These are phyloP conservation scores for Brachionus sp. DNA, from an alignment of 1,140 invertebrate genomes.

Conservation along the genomic window DNA sequence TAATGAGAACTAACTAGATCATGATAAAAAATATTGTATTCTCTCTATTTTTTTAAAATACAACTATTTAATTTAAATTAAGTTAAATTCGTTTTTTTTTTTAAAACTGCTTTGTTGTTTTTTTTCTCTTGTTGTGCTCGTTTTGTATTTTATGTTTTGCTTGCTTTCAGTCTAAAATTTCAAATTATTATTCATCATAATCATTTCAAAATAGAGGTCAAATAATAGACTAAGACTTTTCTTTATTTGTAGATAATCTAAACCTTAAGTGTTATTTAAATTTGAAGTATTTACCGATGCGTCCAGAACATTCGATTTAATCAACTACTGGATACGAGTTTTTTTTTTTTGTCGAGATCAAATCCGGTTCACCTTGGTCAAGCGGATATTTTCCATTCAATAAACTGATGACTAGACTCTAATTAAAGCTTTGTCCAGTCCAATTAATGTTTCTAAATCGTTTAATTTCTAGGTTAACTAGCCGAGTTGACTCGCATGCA, in stretches of 20 bases:
- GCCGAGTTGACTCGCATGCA: background rate
- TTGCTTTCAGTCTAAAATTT: conserved; percentile 16
- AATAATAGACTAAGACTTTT: conserved; percentile 13
- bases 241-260: conserved; percentile 22
- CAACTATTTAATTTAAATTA: conserved; percentile 30
- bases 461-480: conserved; percentile 18
- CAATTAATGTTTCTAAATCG: background rate
- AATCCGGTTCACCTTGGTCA: background rate
- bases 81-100: conserved; percentile 18
- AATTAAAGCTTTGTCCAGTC: background rate
- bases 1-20: conserved; percentile 8
- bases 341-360: background rate
- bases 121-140: conserved; percentile 2
- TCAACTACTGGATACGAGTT: background rate
- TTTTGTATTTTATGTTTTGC: background rate
- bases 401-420: background rate
- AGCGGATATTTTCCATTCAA: too few relatives aligned
- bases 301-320: background rate
- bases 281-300: background rate
- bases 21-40: conserved; percentile 3
- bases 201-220: conserved; percentile 19
- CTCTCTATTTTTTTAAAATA: background rate
- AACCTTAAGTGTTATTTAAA: conserved; percentile 20
- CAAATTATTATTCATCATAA: conserved; percentile 22
- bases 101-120: conserved; percentile 29